These are phyloP conservation scores for Stenoptilia bipunctidactyla DNA, from an alignment of 2,888 invertebrate species.

Conservation along the genomic window DNA sequence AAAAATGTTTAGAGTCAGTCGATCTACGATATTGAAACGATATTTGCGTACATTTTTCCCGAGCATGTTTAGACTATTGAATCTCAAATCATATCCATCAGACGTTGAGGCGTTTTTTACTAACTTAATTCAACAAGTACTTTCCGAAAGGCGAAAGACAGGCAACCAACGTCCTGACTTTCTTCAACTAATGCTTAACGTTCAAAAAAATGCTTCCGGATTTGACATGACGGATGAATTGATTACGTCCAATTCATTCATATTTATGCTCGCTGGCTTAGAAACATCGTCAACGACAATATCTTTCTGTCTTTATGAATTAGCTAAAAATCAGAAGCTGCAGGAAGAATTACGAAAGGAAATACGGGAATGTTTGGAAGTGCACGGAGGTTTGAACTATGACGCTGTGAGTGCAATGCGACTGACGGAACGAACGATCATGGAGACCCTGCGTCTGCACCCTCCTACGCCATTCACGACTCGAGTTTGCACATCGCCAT, in stretches of 20 bases:
- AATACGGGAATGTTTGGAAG: constrained; percentile 37
- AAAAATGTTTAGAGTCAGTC: constrained; percentile 54
- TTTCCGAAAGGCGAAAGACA: constrained; percentile 40
- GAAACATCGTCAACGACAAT: constrained; percentile 56
- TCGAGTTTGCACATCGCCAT: constrained; percentile 48
- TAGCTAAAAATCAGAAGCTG: constrained; percentile 46
- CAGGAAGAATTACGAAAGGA: constrained; percentile 44
- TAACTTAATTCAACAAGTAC: constrained; percentile 47
- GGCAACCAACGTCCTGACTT: constrained; percentile 48
- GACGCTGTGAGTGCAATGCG: constrained; percentile 51
- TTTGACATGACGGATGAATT: constrained; percentile 57
- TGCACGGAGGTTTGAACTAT: constrained; percentile 41
- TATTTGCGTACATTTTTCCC: constrained; percentile 58
- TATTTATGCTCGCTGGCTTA: constrained; percentile 62
- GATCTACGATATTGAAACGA: constrained; percentile 43
- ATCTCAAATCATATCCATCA: constrained; percentile 48
- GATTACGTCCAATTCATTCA: constrained; percentile 63
- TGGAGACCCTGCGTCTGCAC: constrained; percentile 51
- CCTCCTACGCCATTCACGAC: constrained; percentile 58
- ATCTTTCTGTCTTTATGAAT: constrained; percentile 56
- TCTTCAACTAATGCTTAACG: constrained; percentile 59
- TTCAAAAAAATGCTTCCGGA: constrained; percentile 40
- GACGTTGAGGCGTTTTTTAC: constrained; percentile 56
- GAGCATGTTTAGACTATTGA: constrained; percentile 48
- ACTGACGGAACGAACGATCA: constrained; percentile 33